phyloP scores from a whole-genome alignment of 1,140 invertebrate species.

The Oryctes rhinoceros region DNA sequence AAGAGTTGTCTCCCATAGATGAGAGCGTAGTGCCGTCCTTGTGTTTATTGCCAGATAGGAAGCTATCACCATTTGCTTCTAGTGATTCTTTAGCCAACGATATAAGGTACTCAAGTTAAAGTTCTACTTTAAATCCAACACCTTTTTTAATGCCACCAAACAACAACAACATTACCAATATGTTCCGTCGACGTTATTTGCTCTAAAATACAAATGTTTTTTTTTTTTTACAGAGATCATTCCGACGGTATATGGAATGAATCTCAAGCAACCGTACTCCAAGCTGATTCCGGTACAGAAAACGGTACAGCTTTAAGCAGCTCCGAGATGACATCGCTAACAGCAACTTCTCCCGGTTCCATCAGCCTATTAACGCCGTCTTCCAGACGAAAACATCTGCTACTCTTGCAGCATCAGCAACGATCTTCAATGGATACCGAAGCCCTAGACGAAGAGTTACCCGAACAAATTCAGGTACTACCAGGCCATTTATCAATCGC shows the following conservation, averaged over 20 bases:
- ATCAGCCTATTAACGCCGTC: conserved; percentile 76
- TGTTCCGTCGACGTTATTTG: no score
- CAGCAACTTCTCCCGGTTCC: conserved; percentile 65
- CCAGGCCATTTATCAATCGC: no score
- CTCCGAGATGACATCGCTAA: conserved; percentile 68
- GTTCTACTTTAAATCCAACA: not conserved
- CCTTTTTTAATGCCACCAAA: not conserved
- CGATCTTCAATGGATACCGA: conserved; percentile 85
- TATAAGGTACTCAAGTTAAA: conserved; percentile 60
- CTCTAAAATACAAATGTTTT: no score
- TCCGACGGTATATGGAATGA: conserved; percentile 88
- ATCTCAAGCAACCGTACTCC: conserved; percentile 83
- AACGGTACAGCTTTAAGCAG: conserved; percentile 69
- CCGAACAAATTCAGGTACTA: conserved; percentile 62
- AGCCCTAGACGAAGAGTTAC: conserved; percentile 75
- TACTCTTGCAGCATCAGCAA: conserved; percentile 82
- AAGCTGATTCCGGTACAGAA: conserved; percentile 74
- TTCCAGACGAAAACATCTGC: conserved; percentile 76
- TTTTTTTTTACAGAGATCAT: conserved; percentile 69
- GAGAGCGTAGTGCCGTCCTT: conserved; percentile 60
- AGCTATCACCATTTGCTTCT: conserved; percentile 77
- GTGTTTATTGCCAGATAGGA: conserved; percentile 57
- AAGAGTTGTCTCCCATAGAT: conserved; percentile 55
- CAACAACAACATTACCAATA: no score
- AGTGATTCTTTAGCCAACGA: conserved; percentile 82